phyloP scores from a whole-genome alignment of 2,888 invertebrate species.

The Trachelus troglodyta region DNA sequence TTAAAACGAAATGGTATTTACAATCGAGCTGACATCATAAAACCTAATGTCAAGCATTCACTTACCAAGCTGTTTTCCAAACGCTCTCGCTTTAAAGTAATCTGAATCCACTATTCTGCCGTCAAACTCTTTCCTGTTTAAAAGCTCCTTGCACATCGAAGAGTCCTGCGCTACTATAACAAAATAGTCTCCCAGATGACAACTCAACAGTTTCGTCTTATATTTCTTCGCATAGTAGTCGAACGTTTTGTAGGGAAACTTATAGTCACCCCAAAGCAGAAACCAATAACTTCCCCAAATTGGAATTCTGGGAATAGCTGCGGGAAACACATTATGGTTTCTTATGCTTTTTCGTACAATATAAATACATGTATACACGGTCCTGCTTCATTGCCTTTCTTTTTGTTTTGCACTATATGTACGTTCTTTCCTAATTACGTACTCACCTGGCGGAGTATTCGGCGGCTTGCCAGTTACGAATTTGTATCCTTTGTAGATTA shows the following conservation, averaged over 20 bases:
- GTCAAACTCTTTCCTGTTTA: constrained; percentile 72
- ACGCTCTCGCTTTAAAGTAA: constrained; percentile 68
- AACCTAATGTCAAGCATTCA: constrained; percentile 7
- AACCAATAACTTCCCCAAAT: constrained; percentile 74
- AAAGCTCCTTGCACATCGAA: constrained; percentile 70
- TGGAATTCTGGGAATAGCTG: constrained; percentile 74
- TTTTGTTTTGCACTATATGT: constrained; percentile 1
- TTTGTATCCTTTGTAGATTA: constrained; percentile 32
- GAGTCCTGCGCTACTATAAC: constrained; percentile 70
- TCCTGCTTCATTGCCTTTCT: background rate
- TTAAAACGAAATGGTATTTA: too few relatives aligned
- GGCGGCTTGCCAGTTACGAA: constrained; percentile 52
- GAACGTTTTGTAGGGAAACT: constrained; percentile 69
- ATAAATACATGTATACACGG: background rate
- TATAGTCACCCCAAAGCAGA: constrained; percentile 68
- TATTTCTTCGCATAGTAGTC: constrained; percentile 69
- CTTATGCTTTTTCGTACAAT: background rate
- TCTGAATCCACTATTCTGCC: constrained; percentile 70
- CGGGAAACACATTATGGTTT: constrained; percentile 10
- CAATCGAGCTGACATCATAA: too few relatives aligned
- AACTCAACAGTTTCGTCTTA: constrained; percentile 72
- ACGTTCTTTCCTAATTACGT: background rate
- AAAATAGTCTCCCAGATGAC: constrained; percentile 69
- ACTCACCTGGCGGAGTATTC: constrained; percentile 73
- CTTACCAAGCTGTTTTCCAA: constrained; percentile 70